Conservation (phyloP, 2,113 vertebrate species). For the Fregata magnificens region DNA sequence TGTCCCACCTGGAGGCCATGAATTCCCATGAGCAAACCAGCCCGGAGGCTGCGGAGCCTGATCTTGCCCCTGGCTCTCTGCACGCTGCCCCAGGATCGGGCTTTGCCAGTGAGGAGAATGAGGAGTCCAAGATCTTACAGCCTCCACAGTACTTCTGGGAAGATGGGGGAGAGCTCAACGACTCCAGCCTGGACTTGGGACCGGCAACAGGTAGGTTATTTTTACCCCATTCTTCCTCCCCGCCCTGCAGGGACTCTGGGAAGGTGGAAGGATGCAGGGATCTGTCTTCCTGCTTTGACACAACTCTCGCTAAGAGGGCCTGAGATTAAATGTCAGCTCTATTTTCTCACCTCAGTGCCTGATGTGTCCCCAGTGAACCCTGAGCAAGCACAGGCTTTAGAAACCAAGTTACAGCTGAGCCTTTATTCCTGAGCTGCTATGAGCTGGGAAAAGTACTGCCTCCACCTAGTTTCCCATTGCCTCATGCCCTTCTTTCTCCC, state of each 20-base stretch:
- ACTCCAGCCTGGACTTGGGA: conserved; percentile 74
- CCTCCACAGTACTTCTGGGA: conserved; percentile 81
- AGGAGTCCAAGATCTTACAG: conserved; percentile 80
- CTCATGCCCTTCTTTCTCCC: neutral
- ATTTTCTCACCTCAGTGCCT: conserved; percentile 48
- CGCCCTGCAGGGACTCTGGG: neutral
- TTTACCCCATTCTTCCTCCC: neutral
- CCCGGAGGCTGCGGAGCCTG: neutral
- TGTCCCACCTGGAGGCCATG: conserved; percentile 63
- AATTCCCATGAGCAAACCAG: conserved; percentile 57
- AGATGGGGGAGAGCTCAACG: conserved; percentile 74
- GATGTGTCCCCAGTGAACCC: conserved; percentile 41
- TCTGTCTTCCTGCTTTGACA: neutral
- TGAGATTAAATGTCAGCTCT: conserved; percentile 57
- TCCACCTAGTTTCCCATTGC: neutral
- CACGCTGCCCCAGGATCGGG: conserved; percentile 84
- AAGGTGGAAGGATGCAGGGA: neutral
- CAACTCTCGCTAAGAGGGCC: neutral
- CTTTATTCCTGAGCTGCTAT: conserved; percentile 21
- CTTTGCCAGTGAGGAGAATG: conserved; percentile 84
- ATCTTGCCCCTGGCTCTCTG: conserved; percentile 51
- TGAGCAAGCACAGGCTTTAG: conserved; percentile 31
- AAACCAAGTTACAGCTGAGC: neutral
- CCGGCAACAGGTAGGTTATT: conserved; percentile 74
- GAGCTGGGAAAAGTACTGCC: neutral